Evolutionary conservation across 2,113 vertebrate species (phyloP).

Genomic region (Phylloscopus trochiloides): DNA sequence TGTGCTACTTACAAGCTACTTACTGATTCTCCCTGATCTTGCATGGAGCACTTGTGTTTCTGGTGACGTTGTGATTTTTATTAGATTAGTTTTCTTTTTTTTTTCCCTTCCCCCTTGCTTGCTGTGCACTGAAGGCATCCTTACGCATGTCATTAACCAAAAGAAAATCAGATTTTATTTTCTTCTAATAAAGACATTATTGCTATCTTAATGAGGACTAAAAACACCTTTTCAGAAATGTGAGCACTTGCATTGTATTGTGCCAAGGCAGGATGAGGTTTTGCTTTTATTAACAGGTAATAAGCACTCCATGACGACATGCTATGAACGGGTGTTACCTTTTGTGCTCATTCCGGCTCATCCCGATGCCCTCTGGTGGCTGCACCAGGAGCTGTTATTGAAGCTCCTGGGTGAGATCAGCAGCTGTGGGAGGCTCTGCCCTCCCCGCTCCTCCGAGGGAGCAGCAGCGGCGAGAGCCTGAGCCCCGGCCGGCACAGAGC

Average conservation of each 20-base stretch:
- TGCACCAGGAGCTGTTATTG: background rate
- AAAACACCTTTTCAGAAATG: background rate
- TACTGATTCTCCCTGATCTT: background rate
- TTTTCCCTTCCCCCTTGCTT: background rate
- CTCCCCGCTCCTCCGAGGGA: background rate
- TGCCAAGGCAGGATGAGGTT: background rate
- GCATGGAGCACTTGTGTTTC: background rate
- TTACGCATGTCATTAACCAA: background rate
- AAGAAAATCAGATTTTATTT: background rate
- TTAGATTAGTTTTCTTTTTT: background rate
- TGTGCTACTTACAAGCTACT: background rate
- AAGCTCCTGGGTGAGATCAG: background rate
- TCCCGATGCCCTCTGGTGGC: conserved; percentile 69
- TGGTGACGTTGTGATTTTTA: background rate
- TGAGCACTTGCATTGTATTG: background rate
- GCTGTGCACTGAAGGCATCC: background rate
- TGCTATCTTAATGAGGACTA: background rate
- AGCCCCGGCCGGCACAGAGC: background rate
- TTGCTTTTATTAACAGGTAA: background rate
- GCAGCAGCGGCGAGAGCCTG: rapidly evolving
- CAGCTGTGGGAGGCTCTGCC: background rate
- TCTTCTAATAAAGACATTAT: background rate
- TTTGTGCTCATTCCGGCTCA: background rate
- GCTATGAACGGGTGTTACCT: background rate
- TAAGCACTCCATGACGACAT: background rate